Base-by-base conservation (phyloP, 2,113 vertebrate species). In the Mystacornis crossleyi region DNA sequence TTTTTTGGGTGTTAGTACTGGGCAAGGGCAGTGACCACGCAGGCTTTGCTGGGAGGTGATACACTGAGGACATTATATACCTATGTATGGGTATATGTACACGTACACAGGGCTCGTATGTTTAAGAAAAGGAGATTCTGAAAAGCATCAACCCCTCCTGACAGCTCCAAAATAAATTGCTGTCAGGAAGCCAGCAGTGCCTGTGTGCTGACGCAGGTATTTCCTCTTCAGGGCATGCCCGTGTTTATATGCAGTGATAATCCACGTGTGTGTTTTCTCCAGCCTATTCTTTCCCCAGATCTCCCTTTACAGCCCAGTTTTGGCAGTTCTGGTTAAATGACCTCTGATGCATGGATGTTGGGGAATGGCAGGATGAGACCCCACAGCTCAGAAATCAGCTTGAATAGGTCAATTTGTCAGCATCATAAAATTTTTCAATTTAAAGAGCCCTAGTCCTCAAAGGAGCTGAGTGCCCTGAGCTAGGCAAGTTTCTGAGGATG, bases 221-320 rank as follows among this genome's bases (percentile, higher is more conserved):
- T 84, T 70, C 40, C 34, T 17, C 9, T 79, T 0, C 4, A 16
- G 43, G 7, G 2, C 2, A 1, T 3, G 2, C 0, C 0, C 48
- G 2, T 9, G 6, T 65, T 47, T 64, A 14, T 14, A 9, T n/a
- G 21, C 40, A 16, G 3, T 20, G 28, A 5, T 60, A 12, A 18
- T 75, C 33, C 9, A 21, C 1, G 1, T 61, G 5, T 25, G 8
- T 4, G 4, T 74, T 62, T 86, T 74, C 47, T 82, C 28, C 55
- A 55, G 21, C 31, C 47, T 89, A 0, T 38, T 71, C 14, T 67
- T 75, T 38, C 31, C 33, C 38, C 16, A 23, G 10, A 62, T 62
- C 36, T 45, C 2, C 33, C 50, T 65, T n/a, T 29, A 9, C 31
- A 34, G n/a, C 33, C 8, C 16, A 8, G 18, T 72, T 89, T 54